These are phyloP conservation scores for Temnopleurus reevesii DNA, from an alignment of 53 echinoderm and acorn worm genomes.

Conservation along the genomic window DNA sequence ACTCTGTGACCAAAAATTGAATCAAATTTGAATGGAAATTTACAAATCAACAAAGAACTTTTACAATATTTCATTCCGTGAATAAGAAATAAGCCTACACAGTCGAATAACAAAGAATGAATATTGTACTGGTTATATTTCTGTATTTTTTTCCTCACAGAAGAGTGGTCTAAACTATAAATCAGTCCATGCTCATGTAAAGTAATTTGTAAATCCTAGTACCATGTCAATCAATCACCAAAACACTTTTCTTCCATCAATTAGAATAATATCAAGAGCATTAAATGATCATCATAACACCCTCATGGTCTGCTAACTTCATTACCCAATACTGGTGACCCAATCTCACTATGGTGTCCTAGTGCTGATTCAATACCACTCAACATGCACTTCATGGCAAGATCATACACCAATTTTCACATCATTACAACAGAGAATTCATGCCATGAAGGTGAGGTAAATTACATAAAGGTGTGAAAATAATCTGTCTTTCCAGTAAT, in stretches of 20 bases:
- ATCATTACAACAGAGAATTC: background rate
- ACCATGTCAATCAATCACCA: background rate
- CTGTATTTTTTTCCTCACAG: background rate
- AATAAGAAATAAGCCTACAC: no score
- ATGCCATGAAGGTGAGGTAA: background rate
- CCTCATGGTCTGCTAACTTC: background rate
- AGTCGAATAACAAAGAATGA: no score
- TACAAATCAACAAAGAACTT: no score
- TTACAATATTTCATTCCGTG: no score
- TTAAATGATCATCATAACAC: constrained; percentile 1
- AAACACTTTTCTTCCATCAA: background rate
- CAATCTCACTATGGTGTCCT: constrained; percentile 1
- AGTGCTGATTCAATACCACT: background rate
- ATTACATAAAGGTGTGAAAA: constrained; percentile 4
- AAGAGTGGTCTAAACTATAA: background rate
- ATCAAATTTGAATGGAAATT: no score
- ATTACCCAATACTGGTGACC: constrained; percentile 7
- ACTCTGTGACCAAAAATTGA: no score
- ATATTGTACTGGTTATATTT: no score
- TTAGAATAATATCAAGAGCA: background rate
- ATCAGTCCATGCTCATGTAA: background rate
- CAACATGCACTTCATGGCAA: background rate
- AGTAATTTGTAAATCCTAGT: constrained; percentile 1
- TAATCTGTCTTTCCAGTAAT: background rate
- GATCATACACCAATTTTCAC: background rate